These are phyloP conservation scores for Lepetodrilus schrolli DNA, from an alignment of 2,888 invertebrate genomes.

Conservation along the genomic window DNA sequence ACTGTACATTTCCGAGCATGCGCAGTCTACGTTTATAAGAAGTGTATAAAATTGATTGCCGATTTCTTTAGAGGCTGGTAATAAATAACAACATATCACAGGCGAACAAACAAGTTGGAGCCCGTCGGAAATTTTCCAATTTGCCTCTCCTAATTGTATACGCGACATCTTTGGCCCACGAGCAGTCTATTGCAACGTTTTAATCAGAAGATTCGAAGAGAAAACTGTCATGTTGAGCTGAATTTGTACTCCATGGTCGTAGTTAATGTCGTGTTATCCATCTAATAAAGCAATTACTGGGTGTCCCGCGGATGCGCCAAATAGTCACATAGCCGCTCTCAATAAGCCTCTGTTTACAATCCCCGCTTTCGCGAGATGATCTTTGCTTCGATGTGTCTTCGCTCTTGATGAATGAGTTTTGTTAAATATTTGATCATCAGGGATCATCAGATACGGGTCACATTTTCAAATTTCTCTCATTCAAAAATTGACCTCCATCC, in stretches of 20 bases:
- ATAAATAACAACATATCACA: slow-evolving; percentile 24
- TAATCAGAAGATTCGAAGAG: slow-evolving; percentile 24
- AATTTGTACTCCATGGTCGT: slow-evolving; percentile 31
- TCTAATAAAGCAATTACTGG: slow-evolving; percentile 53
- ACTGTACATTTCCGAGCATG: too few relatives aligned
- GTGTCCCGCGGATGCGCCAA: slow-evolving; percentile 39
- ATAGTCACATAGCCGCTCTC: slow-evolving; percentile 36
- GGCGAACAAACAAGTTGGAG: slow-evolving; percentile 12
- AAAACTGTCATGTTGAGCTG: slow-evolving; percentile 27
- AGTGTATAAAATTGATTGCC: background rate
- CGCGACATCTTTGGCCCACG: slow-evolving; percentile 15
- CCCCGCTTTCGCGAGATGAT: background rate
- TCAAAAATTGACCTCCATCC: slow-evolving; percentile 35
- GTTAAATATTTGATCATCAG: slow-evolving; percentile 48
- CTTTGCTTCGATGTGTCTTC: slow-evolving; percentile 26
- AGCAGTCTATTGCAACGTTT: slow-evolving; percentile 12
- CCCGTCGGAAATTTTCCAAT: slow-evolving; percentile 31
- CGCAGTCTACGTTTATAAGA: slow-evolving; percentile 3
- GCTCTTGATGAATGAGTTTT: slow-evolving; percentile 46
- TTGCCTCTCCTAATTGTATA: slow-evolving; percentile 27
- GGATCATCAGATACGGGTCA: slow-evolving; percentile 28
- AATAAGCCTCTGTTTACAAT: slow-evolving; percentile 35
- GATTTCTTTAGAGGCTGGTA: background rate
- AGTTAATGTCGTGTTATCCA: slow-evolving; percentile 51
- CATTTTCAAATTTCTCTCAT: slow-evolving; percentile 38